phyloP scores from a whole-genome alignment of 2,113 vertebrate genomes.

The Isurus oxyrinchus region DNA sequence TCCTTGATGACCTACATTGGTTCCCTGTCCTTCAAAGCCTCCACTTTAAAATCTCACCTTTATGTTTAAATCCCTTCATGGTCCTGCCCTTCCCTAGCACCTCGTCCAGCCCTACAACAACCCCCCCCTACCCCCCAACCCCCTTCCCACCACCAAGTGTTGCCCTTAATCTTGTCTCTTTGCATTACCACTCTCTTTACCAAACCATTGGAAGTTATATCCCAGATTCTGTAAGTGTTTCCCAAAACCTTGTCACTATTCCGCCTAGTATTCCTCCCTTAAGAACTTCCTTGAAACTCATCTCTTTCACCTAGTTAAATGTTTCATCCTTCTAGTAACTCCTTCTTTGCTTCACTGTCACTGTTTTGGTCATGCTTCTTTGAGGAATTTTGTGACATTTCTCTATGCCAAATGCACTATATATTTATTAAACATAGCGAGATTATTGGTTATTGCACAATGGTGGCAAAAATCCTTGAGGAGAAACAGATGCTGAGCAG shows the following conservation, averaged over 20 bases:
- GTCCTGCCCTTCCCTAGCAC: neutral
- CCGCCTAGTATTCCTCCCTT: neutral
- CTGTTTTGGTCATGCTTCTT: too few relatives aligned
- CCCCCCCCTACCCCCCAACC: too few relatives aligned
- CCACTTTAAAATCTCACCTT: neutral
- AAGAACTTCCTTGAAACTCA: neutral
- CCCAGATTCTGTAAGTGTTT: neutral
- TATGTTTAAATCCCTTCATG: neutral
- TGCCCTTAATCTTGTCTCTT: neutral
- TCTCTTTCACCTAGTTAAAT: neutral
- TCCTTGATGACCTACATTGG: neutral
- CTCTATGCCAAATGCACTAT: neutral
- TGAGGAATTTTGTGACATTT: neutral
- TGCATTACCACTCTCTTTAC: neutral
- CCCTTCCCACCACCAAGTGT: too few relatives aligned
- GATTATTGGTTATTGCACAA: neutral
- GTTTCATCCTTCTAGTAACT: neutral
- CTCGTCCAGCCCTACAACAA: neutral
- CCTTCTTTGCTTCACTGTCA: too few relatives aligned
- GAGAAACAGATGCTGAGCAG: neutral
- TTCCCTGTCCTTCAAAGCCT: neutral
- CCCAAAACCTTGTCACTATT: neutral
- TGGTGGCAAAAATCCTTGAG: neutral
- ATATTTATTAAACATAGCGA: neutral
- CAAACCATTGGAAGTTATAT: neutral